Evolutionary conservation across 2,888 invertebrate genomes (phyloP).

Genomic region (Caenorhabditis wallacei): DNA sequence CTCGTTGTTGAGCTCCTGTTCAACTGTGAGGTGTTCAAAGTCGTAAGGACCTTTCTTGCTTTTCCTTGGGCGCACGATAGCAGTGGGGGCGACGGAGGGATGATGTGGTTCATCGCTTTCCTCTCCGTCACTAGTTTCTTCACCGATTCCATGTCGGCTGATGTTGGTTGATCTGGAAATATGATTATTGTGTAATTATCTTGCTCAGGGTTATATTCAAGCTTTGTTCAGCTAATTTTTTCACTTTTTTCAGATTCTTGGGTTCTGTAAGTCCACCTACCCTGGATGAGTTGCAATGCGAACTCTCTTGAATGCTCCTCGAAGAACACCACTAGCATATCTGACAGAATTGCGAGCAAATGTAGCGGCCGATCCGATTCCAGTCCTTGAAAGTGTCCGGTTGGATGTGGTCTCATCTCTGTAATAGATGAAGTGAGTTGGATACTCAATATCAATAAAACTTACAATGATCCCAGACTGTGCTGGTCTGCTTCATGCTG

Average conservation of each 20-base stretch:
- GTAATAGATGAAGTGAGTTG: not conserved
- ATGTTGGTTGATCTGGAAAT: constrained; percentile 20
- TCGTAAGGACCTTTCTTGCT: constrained; percentile 98
- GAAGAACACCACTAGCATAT: constrained; percentile 72
- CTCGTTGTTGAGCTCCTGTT: constrained; percentile 90
- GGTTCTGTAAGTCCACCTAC: no score
- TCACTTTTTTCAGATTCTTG: no score
- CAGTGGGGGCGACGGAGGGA: constrained; percentile 30
- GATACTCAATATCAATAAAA: not conserved
- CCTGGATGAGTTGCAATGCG: constrained; percentile 66
- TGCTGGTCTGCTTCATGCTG: constrained; percentile 58
- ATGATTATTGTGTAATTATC: not conserved
- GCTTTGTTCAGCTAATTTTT: no score
- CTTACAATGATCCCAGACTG: constrained; percentile 48
- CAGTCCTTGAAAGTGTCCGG: constrained; percentile 48
- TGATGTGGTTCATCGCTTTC: constrained; percentile 64
- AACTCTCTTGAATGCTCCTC: constrained; percentile 75
- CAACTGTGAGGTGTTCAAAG: constrained; percentile 93
- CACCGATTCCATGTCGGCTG: constrained; percentile 47
- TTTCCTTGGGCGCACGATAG: constrained; percentile 89
- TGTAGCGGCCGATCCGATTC: constrained; percentile 67
- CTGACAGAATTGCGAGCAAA: constrained; percentile 71
- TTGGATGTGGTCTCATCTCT: constrained; percentile 65
- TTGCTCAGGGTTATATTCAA: no score
- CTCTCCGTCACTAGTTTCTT: constrained; percentile 68